A percentile compares a stretch with the other conserved stretches of the same genome.
Conservation (phyloP, 2,888 invertebrate genomes). For the Cerastis rubricosa region DNA sequence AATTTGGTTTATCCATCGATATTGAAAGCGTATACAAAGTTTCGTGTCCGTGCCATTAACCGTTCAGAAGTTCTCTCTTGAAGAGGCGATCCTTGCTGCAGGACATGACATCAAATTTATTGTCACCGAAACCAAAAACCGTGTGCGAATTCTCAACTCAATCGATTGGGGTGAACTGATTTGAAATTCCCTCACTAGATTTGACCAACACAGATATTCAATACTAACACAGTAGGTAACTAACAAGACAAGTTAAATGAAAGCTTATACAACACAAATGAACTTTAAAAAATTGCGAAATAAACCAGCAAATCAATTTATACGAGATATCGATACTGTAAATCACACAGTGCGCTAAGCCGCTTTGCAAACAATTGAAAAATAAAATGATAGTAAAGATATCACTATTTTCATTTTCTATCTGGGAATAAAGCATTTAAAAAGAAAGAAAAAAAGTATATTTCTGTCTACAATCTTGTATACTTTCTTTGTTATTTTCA, state of each 20-base stretch:
- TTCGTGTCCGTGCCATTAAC: too few species aligned
- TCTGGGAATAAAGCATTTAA: not conserved
- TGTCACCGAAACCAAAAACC: not conserved
- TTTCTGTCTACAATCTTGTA: constrained; percentile 4
- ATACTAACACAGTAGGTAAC: too few species aligned
- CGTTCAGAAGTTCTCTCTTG: too few species aligned
- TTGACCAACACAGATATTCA: not conserved
- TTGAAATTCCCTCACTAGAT: not conserved
- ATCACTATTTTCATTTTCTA: not conserved
- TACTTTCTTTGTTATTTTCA: constrained; percentile 14
- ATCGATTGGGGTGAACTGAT: not conserved
- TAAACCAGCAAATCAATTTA: not conserved
- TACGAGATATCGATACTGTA: not conserved
- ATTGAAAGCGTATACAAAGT: too few species aligned
- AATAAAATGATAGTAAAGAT: not conserved
- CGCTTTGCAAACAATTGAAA: not conserved
- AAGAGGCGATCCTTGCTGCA: not conserved
- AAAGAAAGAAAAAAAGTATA: not conserved
- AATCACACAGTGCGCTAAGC: not conserved
- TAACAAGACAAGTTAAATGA: too few species aligned
- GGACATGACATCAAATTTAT: not conserved
- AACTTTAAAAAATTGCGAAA: not conserved
- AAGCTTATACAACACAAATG: not conserved
- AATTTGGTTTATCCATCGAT: too few species aligned
- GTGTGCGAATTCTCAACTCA: not conserved